Evolutionary conservation across 2,113 vertebrate genomes (phyloP).

Genomic region (Ptilonorhynchus violaceus): DNA sequence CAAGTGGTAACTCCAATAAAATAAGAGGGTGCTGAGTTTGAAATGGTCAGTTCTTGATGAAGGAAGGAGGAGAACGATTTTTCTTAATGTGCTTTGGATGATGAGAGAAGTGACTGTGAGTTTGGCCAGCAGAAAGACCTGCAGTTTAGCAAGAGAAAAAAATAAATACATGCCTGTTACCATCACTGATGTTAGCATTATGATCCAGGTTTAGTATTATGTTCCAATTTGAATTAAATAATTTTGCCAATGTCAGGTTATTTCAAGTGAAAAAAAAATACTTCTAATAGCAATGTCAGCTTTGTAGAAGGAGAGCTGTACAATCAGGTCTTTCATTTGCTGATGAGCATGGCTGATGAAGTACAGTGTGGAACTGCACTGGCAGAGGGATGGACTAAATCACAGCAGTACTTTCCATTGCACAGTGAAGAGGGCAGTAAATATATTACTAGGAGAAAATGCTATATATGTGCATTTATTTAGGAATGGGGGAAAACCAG

Average conservation of each 20-base stretch:
- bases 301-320: not conserved
- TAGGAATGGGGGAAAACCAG: not conserved
- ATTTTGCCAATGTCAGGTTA: not conserved
- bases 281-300: not conserved
- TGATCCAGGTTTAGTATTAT: not conserved
- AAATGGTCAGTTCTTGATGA: slow-evolving; percentile 4
- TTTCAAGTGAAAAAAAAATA: not conserved
- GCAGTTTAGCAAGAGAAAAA: not conserved
- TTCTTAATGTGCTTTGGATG: not conserved
- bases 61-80: not conserved
- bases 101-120: not conserved
- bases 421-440: not conserved
- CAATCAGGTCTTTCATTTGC: slow-evolving; percentile 53
- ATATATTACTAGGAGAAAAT: not conserved
- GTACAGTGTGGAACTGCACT: not conserved
- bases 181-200: not conserved
- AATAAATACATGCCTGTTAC: not conserved
- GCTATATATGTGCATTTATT: not conserved
- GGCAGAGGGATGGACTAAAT: not conserved
- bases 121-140: not conserved
- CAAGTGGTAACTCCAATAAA: not conserved
- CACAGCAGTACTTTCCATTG: not conserved
- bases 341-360: slow-evolving; percentile 13
- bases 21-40: not conserved
- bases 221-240: not conserved